Percentiles rank a stretch among this genome's conserved stretches.
These are phyloP conservation scores for Recurvirostra avosetta DNA, from an alignment of 2,113 vertebrate species.

Conservation along the genomic window DNA sequence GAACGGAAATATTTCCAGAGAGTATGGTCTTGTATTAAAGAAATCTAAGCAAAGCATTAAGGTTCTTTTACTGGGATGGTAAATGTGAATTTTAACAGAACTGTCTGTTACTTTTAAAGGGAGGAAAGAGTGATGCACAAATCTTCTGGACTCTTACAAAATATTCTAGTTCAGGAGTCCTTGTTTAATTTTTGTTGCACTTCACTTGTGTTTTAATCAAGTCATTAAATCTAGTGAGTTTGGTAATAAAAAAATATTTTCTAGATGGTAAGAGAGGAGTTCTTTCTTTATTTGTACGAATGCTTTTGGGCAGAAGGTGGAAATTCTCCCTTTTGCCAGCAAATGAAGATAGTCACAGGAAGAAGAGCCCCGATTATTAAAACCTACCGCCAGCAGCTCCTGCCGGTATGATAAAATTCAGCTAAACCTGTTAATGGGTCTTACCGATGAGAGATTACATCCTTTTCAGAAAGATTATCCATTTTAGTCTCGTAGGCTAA, in stretches of 20 bases:
- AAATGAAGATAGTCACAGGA: not conserved
- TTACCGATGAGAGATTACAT: not conserved
- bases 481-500: not conserved
- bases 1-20: not conserved
- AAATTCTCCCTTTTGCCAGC: not conserved
- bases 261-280: not conserved
- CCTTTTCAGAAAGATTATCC: not conserved
- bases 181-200: not conserved
- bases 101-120: not conserved
- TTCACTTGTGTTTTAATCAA: not conserved
- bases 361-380: not conserved
- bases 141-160: not conserved
- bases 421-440: not conserved
- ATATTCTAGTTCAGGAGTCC: not conserved
- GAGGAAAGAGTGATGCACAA: not conserved
- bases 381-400: not conserved
- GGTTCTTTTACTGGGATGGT: not conserved
- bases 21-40: not conserved
- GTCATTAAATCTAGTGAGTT: not conserved
- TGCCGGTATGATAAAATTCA: slow-evolving; percentile 11
- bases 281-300: not conserved
- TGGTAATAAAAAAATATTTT: not conserved
- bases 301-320: not conserved
- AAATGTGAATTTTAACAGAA: not conserved
- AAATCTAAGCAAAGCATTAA: not conserved